Evolutionary conservation across 2,113 vertebrate species (phyloP), one percentile per base, ranked within the genome.

Genomic region (Sialia sialis): DNA sequence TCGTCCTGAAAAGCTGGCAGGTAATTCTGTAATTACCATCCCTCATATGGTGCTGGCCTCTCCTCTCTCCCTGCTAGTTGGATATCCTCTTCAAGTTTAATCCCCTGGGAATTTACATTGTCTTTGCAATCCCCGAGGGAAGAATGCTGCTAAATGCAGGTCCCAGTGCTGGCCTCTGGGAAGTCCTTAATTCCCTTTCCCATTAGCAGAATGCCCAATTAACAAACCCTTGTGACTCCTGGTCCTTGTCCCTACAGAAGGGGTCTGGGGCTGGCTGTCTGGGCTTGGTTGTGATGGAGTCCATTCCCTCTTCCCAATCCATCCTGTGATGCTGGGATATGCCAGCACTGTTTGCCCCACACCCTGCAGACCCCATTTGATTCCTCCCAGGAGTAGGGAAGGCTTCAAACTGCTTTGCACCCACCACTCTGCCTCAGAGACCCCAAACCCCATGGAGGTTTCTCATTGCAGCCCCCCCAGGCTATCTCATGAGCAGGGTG

Each of bases 21-120:
- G 36, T 91, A 54, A 43, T 87, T 87, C 62, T 73, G 81, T 72
- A 64, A 76, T 89, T 7, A 3, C 30, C 2, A 0, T 48, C 44
- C 67, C 20, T 93, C 49, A 89, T 39, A 2, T 5, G 7, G 44
- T 48, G n/a, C 34, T 62, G 70, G 74, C 60, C 49, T 91, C 49
- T 91, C 43, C 63, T 87, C 54, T 56, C 62, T 84, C 49, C 10
- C 36, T 56, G 22, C 41, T 79, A 15, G 14, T 16, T 76, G 48
- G 29, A 59, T 22, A 34, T 52, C 48, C 63, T 86, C 41, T 90
- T 84, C 46, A 84, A 63, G 25, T 94, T 87, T 87, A 89, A 92
- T 89, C n/a, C 25, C 9, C 30, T 5, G 3, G 60, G 62, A 84
- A 46, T 82, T 79, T 60, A 44, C 41, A 27, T 15, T 74, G 91